Conservation (phyloP, 2,888 invertebrate species). For the Tipula confusa region DNA sequence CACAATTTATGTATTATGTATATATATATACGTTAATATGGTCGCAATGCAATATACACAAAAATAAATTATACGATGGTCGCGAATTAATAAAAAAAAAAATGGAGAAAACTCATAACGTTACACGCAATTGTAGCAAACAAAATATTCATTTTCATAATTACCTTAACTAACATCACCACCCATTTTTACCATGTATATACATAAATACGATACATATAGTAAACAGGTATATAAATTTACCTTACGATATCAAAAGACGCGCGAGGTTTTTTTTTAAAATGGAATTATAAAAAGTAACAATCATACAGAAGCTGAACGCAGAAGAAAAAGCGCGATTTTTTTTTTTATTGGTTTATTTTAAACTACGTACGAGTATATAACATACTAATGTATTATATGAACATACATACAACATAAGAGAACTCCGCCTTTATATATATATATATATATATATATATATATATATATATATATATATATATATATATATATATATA, state of each 20-base stretch:
- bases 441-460: not conserved
- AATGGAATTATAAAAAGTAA: not conserved
- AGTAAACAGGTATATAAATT: not conserved
- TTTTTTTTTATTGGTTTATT: not conserved
- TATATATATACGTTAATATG: too few relatives aligned
- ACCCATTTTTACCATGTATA: not conserved
- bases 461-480: not conserved
- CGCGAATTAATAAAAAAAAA: not conserved
- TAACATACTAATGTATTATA: not conserved
- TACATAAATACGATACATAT: not conserved
- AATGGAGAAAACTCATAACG: not conserved
- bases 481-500: not conserved
- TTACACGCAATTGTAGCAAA: not conserved
- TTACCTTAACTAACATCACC: not conserved
- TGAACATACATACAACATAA: not conserved
- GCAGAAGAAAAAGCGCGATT: not conserved
- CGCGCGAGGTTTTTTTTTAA: not conserved
- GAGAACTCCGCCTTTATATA: not conserved
- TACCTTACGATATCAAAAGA: not conserved
- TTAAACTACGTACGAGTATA: not conserved
- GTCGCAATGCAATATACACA: too few relatives aligned
- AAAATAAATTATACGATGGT: not conserved
- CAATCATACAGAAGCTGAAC: constrained; percentile 25
- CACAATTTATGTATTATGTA: too few relatives aligned
- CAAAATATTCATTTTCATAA: not conserved